phyloP scores from a whole-genome alignment of 1,140 invertebrate species.

The Drosophila punjabiensis region DNA sequence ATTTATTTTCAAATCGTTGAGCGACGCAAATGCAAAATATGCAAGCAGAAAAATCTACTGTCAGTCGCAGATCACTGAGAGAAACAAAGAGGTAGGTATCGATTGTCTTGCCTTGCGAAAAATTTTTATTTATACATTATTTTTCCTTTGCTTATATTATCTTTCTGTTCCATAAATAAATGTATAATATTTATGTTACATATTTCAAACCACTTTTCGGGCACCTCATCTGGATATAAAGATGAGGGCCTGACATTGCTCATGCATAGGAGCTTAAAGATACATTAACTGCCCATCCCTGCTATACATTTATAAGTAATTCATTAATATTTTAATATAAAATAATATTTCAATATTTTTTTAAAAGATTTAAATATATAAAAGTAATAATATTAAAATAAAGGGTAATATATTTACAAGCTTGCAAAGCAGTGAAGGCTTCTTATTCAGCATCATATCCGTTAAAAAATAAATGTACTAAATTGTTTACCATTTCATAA shows the following conservation, averaged over 20 bases:
- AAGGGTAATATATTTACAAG: no score
- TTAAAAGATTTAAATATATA: no score
- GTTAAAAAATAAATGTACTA: no score
- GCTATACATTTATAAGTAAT: no score
- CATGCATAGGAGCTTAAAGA: not conserved
- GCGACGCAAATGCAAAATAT: conserved; percentile 77
- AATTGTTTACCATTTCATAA: no score
- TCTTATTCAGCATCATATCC: no score
- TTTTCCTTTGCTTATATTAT: not conserved
- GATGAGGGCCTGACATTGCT: not conserved
- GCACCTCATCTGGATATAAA: not conserved
- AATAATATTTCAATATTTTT: no score
- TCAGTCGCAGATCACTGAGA: not conserved
- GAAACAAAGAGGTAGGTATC: not conserved
- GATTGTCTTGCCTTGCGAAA: not conserved
- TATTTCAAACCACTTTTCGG: not conserved
- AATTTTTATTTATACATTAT: no score
- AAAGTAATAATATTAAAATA: no score
- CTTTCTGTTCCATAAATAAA: not conserved
- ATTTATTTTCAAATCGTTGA: conserved; percentile 77
- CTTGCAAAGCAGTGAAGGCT: no score
- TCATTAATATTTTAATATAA: no score
- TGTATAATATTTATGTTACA: not conserved
- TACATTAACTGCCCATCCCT: no score
- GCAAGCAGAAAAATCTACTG: conserved; percentile 20